Base-by-base conservation (phyloP, 2,888 invertebrate genomes). In the Spialia ferax region DNA sequence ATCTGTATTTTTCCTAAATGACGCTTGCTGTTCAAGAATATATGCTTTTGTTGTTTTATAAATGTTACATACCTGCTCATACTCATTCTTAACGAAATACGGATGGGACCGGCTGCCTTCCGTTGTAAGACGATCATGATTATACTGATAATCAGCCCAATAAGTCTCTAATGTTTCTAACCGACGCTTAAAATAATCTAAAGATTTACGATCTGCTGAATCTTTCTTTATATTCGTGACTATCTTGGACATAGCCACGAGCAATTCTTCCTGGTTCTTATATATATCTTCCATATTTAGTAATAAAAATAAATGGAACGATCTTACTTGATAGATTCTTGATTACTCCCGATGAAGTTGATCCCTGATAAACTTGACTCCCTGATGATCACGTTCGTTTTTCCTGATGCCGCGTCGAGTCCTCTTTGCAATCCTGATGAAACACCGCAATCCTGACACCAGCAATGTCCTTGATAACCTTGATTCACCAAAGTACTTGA, bases 101-200 rank as follows among this genome's bases (percentile, higher is more conserved):
- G 48, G 18, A 48, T 61, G 61, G 20, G 48, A 0, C 32, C 32
- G 48, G 48, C 50, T 61, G 18, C 50, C 61, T 29, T 48, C 66
- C 42, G 26, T 65, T 35, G 22, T 61, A 42, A 38, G 48, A 22
- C 62, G 62, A 20, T 63, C 63, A 32, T 73, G 70, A 38, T 73
- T 71, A 10, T 61, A 55, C 23, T 70, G 71, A 52, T 61, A 73
- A 8, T 70, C 70, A 8, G 38, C 35, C 71, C 71, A 73, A 42
- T 71, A 70, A 3, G 42, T 15, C n/a, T 73, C 70, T n/a, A 73
- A 57, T 7, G 42, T 38, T 10, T 68, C 65, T 20, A 68, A 32
- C n/a, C 71, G 63, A 3, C 67, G 52, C 32, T 71, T 70, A 56
- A 64, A 71, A 59, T 73, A 71, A 48, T 70, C 71, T 2, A 38